Conservation (phyloP, 2,888 invertebrate genomes). For the Mesorhabditis sp. region DNA sequence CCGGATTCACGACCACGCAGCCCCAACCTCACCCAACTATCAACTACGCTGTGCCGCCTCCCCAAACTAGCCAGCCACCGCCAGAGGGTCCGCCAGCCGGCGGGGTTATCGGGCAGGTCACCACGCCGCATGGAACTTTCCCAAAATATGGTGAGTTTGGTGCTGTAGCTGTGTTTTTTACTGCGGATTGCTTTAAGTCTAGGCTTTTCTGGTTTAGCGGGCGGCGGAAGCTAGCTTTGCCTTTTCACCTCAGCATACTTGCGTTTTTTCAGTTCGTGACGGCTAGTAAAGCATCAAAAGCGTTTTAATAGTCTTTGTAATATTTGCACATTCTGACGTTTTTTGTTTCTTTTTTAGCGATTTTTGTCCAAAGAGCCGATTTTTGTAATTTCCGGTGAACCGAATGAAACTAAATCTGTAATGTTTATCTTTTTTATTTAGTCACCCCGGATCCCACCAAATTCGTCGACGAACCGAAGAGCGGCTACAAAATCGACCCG, state of each 20-base stretch:
- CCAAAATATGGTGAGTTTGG: conserved; percentile 30
- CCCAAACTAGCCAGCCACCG: neutral
- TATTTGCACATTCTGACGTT: too few species aligned
- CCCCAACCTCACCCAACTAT: neutral
- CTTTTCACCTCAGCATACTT: too few species aligned
- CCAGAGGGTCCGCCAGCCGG: neutral
- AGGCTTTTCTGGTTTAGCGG: too few species aligned
- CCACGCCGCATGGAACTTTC: conserved; percentile 33
- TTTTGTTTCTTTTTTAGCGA: too few species aligned
- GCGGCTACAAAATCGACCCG: conserved; percentile 93
- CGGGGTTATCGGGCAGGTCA: conserved; percentile 28
- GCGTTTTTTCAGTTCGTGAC: too few species aligned
- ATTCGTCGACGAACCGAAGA: conserved; percentile 88
- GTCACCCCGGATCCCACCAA: conserved; percentile 78
- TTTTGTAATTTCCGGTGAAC: conserved; percentile 4
- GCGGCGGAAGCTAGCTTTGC: too few species aligned
- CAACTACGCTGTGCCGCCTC: too few species aligned
- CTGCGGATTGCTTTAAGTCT: too few species aligned
- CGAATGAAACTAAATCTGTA: conserved; percentile 9
- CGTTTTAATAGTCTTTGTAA: too few species aligned
- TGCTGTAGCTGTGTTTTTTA: too few species aligned
- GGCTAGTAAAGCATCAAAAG: too few species aligned
- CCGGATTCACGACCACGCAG: neutral
- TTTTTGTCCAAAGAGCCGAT: neutral
- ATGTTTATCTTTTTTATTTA: conserved; percentile 16